phyloP scores from a whole-genome alignment of 2,888 invertebrate species.

The Cacoxenus indagator region DNA sequence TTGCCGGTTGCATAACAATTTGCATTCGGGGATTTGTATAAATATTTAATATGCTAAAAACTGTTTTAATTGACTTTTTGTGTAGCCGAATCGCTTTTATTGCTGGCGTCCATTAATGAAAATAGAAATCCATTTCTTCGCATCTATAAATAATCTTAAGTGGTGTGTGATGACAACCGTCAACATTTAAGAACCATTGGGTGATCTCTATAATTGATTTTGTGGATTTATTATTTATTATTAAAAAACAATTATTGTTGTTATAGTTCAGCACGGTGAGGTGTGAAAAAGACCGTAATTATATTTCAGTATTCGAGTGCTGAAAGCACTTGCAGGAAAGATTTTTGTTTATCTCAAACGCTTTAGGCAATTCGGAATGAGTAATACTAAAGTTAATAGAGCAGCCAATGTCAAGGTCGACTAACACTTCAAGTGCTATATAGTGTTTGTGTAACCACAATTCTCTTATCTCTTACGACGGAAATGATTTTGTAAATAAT shows the following conservation, averaged over 20 bases:
- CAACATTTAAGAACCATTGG: neutral
- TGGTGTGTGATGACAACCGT: neutral
- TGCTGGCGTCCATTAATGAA: neutral
- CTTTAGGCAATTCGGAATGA: neutral
- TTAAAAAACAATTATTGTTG: neutral
- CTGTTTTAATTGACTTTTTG: conserved; percentile 15
- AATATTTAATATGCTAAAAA: conserved; percentile 2
- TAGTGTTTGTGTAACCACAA: neutral
- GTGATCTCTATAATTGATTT: neutral
- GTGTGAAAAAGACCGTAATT: neutral
- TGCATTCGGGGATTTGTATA: conserved; percentile 3
- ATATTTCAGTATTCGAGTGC: neutral
- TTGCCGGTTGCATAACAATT: neutral
- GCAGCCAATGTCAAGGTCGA: neutral
- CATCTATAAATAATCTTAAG: neutral
- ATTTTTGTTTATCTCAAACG: neutral
- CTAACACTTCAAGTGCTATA: neutral
- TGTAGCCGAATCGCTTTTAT: neutral
- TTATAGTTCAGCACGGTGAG: neutral
- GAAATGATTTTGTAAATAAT: neutral
- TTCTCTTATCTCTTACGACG: neutral
- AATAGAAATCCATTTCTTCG: neutral
- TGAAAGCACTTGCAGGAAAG: neutral
- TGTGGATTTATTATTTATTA: neutral
- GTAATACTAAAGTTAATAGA: neutral